Percentiles rank a stretch among this genome's conserved stretches.
phyloP scores from a whole-genome alignment of 2,888 invertebrate species.

The Nomada fabriciana region DNA sequence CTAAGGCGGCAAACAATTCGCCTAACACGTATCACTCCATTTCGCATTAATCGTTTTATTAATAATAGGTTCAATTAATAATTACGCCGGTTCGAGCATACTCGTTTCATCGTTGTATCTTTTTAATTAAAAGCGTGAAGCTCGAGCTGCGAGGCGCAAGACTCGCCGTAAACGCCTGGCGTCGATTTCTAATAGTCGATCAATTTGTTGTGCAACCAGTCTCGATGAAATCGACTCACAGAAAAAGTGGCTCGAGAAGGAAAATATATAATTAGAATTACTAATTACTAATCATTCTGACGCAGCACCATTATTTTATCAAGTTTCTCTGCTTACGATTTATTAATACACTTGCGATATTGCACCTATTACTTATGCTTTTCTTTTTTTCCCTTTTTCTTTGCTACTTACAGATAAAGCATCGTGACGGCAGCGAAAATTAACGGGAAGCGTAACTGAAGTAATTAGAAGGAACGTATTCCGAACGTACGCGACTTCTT shows the following conservation, averaged over 20 bases:
- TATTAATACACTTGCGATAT: background rate
- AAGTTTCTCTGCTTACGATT: background rate
- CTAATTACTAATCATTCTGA: too few relatives aligned
- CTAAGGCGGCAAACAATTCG: background rate
- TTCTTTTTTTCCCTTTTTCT: too few relatives aligned
- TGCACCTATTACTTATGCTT: background rate
- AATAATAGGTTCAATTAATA: constrained; percentile 27
- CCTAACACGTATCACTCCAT: constrained; percentile 8
- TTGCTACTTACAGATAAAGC: too few relatives aligned
- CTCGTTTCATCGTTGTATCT: constrained; percentile 2
- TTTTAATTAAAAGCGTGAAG: constrained; percentile 15
- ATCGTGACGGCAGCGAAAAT: background rate
- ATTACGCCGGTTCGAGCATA: background rate
- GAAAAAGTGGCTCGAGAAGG: too few relatives aligned
- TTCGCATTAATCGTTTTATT: constrained; percentile 18
- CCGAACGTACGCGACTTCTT: constrained; percentile 6
- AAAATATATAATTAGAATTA: too few relatives aligned
- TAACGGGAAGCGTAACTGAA: background rate
- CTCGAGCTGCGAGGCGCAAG: constrained; percentile 6
- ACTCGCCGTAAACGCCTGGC: background rate
- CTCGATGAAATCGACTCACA: too few relatives aligned
- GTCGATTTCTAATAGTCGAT: constrained; percentile 5
- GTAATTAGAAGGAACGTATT: constrained; percentile 4
- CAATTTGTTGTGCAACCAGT: background rate
- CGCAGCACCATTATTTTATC: background rate